Evolutionary conservation across 2,888 invertebrate genomes (phyloP).

Genomic region (Cantharis nigra): DNA sequence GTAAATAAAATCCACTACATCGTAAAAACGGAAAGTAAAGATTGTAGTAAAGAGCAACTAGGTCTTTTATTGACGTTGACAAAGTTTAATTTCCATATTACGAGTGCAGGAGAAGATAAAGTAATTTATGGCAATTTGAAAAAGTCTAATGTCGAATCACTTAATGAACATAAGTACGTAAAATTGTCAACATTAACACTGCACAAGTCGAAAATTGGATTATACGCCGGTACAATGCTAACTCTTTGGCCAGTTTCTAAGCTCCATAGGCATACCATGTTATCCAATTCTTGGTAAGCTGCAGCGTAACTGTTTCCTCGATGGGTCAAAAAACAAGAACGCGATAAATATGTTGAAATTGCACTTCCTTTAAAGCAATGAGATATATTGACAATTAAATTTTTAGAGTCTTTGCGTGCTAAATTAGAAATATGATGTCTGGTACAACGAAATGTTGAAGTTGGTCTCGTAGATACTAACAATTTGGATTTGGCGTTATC

Average conservation of each 20-base stretch:
- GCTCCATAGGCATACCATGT: conserved; percentile 68
- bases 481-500: no score
- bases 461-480: no score
- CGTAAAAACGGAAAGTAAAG: no score
- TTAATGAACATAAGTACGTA: not conserved
- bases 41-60: no score
- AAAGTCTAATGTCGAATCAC: not conserved
- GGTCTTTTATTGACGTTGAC: no score
- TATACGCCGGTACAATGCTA: conserved; percentile 64
- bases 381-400: conserved; percentile 61
- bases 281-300: conserved; percentile 76
- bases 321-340: conserved; percentile 63
- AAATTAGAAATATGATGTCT: conserved; percentile 61
- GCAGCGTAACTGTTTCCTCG: conserved; percentile 68
- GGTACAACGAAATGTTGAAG: conserved; percentile 51
- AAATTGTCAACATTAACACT: conserved; percentile 55
- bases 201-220: conserved; percentile 71
- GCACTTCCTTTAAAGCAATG: conserved; percentile 71
- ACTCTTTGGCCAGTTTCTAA: conserved; percentile 59
- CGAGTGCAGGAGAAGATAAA: no score
- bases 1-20: no score
- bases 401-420: conserved; percentile 54
- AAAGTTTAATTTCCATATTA: no score
- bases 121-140: not conserved
- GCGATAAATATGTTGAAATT: conserved; percentile 68